These are phyloP conservation scores for Zelostemma sp. DNA, from an alignment of 1,140 invertebrate species.

Conservation along the genomic window DNA sequence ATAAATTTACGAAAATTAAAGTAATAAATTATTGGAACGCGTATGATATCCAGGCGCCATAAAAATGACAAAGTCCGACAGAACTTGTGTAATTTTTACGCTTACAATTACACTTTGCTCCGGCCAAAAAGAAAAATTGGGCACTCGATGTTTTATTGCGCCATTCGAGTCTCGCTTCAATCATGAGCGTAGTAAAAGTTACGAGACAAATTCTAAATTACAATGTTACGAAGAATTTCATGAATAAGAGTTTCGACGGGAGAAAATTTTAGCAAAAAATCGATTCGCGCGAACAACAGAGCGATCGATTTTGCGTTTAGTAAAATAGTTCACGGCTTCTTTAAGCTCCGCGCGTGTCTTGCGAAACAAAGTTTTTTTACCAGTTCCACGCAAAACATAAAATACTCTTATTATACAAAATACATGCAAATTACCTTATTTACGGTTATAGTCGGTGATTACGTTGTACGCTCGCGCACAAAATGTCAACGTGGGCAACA, in stretches of 20 bases:
- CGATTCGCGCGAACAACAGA: too few species aligned
- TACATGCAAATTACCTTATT: conserved; percentile 67
- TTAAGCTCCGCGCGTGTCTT: not conserved
- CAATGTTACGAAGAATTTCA: too few species aligned
- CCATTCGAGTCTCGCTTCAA: too few species aligned
- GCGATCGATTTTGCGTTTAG: too few species aligned
- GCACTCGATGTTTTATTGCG: too few species aligned
- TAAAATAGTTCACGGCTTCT: conserved; percentile 9
- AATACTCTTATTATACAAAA: conserved; percentile 66
- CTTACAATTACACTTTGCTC: not conserved
- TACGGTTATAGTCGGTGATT: conserved; percentile 64
- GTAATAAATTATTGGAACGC: not conserved
- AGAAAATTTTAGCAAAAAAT: too few species aligned
- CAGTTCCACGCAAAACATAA: conserved; percentile 46
- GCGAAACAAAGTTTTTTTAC: conserved; percentile 10
- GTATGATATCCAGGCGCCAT: not conserved
- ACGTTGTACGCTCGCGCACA: conserved; percentile 62
- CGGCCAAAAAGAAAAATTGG: too few species aligned
- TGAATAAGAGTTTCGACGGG: too few species aligned
- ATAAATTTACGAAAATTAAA: not conserved
- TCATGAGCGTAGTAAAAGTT: too few species aligned
- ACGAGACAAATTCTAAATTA: too few species aligned
- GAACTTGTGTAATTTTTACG: not conserved
- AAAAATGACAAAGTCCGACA: not conserved
- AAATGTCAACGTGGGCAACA: conserved; percentile 63